phyloP scores from a whole-genome alignment of 2,888 invertebrate species.

The Eupsilia transversa region DNA sequence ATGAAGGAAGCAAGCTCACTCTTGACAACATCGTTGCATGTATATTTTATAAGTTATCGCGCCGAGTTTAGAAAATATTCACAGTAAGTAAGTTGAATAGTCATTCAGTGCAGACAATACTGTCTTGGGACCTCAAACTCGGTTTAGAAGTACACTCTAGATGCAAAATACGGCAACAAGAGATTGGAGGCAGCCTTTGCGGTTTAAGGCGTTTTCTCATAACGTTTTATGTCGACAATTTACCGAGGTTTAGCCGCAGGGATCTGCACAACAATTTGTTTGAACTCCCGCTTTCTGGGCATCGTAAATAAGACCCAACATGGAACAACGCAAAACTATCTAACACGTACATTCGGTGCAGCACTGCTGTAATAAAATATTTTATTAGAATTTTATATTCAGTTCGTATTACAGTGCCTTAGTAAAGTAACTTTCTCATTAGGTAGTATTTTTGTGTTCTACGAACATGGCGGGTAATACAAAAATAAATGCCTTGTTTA shows the following conservation, averaged over 20 bases:
- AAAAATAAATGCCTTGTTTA: conserved; percentile 51
- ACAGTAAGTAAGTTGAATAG: conserved; percentile 66
- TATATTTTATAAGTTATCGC: conserved; percentile 63
- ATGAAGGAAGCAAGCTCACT: conserved; percentile 21
- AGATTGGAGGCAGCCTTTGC: conserved; percentile 77
- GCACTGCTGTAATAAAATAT: conserved; percentile 69
- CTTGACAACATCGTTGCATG: conserved; percentile 55
- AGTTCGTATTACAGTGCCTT: conserved; percentile 58
- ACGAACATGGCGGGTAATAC: conserved; percentile 33
- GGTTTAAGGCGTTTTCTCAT: conserved; percentile 82
- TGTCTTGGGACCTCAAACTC: conserved; percentile 68
- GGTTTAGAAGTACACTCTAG: conserved; percentile 72
- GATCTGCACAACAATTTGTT: conserved; percentile 80
- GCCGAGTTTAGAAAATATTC: conserved; percentile 62
- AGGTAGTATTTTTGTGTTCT: conserved; percentile 55
- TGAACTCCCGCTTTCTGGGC: conserved; percentile 74
- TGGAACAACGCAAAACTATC: conserved; percentile 70
- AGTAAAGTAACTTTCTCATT: conserved; percentile 63
- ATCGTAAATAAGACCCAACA: conserved; percentile 74
- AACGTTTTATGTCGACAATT: conserved; percentile 85
- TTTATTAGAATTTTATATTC: conserved; percentile 70
- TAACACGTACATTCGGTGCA: conserved; percentile 65
- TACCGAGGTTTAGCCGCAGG: conserved; percentile 80
- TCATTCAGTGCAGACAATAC: conserved; percentile 72
- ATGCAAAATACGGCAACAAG: conserved; percentile 80